Base-by-base conservation (phyloP, 2,888 invertebrate genomes). In the Gymnoscelis rufifasciata region DNA sequence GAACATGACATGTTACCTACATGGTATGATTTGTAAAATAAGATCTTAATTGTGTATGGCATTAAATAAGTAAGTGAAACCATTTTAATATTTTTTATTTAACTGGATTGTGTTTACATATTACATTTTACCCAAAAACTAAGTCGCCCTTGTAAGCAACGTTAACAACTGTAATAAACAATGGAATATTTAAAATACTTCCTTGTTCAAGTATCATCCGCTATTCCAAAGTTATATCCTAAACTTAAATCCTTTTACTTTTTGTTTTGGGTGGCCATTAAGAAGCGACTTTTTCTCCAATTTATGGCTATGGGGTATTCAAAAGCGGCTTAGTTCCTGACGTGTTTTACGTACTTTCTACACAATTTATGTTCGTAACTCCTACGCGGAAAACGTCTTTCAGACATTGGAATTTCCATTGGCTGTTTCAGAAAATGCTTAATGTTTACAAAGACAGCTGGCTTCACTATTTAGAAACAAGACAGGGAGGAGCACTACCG, bases 371-470 rank as follows among this genome's bases (percentile, higher is more conserved):
- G 49, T 49, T 15, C 44, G 26, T 52, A 23, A 35, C 23, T 33
- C 40, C 45, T 47, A 50, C 53, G 50, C 44, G 55, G 54, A 59
- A 59, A 64, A 64, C 58, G 64, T 45, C 54, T 56, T 52, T 50
- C 42, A 66, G 67, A 68, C 72, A 64, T 63, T 39, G 71, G 76
- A 72, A 80, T 78, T 74, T 73, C 70, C 71, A 78, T 74, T 73
- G 65, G 74, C 66, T 69, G 31, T 72, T 67, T 68, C 59, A 63
- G 71, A 72, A 79, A 75, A 72, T 71, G 67, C 68, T 62, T 68
- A 73, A 78, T 74, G 66, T 78, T 78, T 70, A 76, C 68, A 71
- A 45, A 68, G 77, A 75, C 83, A 83, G 82, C 86, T 83, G 81
- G 71, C 66, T 74, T 68, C 64, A 74, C 78, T 81, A 81, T 83